A percentile compares a stretch with the other conserved stretches of the same genome.
phyloP scores from a whole-genome alignment of 1,140 invertebrate species.

The Drosophila nannoptera region DNA sequence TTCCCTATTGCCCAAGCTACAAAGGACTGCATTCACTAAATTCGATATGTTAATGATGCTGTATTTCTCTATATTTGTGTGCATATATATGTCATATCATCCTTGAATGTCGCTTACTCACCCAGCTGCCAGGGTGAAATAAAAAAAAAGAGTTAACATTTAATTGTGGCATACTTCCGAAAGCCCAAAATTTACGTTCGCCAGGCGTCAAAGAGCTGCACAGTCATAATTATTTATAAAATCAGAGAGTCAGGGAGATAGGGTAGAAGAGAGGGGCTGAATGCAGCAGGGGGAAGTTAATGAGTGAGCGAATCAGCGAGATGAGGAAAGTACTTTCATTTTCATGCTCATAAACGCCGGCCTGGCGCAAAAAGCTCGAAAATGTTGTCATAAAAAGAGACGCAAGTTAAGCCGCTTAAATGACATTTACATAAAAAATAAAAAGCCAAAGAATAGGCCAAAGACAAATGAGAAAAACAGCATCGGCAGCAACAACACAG shows the following conservation, averaged over 20 bases:
- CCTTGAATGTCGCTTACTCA: slow-evolving; percentile 25
- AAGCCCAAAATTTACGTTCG: slow-evolving; percentile 49
- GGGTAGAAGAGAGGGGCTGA: slow-evolving; percentile 13
- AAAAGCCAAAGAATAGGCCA: slow-evolving; percentile 33
- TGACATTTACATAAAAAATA: slow-evolving; percentile 69
- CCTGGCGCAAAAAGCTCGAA: slow-evolving; percentile 53
- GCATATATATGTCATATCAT: neutral
- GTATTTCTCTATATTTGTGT: neutral
- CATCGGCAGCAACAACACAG: neutral
- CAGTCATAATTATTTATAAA: slow-evolving; percentile 48
- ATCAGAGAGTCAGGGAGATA: slow-evolving; percentile 21
- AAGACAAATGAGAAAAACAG: slow-evolving; percentile 49
- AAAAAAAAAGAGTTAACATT: slow-evolving; percentile 38
- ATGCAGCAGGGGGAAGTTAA: slow-evolving; percentile 13
- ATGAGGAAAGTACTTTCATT: slow-evolving; percentile 74
- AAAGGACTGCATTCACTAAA: too few species aligned
- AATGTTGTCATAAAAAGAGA: slow-evolving; percentile 62
- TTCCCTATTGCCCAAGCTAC: too few species aligned
- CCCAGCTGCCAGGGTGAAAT: slow-evolving; percentile 16
- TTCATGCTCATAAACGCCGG: slow-evolving; percentile 70
- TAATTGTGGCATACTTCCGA: slow-evolving; percentile 69
- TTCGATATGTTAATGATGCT: neutral
- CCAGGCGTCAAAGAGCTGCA: slow-evolving; percentile 46
- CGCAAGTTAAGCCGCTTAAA: slow-evolving; percentile 69
- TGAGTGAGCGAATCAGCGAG: slow-evolving; percentile 11